phyloP scores from a whole-genome alignment of 1,140 invertebrate species.

The Scaptomyza hsui region DNA sequence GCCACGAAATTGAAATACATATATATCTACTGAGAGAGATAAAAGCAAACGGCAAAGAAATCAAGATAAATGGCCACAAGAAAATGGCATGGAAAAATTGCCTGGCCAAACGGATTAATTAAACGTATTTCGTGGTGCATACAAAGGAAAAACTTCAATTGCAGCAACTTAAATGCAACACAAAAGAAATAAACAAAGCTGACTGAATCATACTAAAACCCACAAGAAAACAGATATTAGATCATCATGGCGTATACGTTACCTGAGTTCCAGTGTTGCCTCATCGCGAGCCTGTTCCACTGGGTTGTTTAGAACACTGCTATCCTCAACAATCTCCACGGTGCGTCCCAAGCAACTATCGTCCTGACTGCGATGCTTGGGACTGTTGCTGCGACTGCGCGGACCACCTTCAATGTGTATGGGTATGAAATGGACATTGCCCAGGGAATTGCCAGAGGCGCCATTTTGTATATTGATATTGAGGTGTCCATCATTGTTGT shows the following conservation, averaged over 20 bases:
- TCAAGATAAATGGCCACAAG: slow-evolving; percentile 64
- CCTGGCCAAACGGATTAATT: slow-evolving; percentile 46
- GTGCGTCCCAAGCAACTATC: slow-evolving; percentile 69
- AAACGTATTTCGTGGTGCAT: slow-evolving; percentile 23
- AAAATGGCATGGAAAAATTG: slow-evolving; percentile 28
- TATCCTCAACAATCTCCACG: slow-evolving; percentile 76
- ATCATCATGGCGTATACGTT: slow-evolving; percentile 57
- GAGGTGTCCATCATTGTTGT: slow-evolving; percentile 51
- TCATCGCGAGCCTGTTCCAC: slow-evolving; percentile 30
- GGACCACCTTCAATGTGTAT: slow-evolving; percentile 73
- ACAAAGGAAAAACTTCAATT: slow-evolving; percentile 36
- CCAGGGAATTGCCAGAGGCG: slow-evolving; percentile 70
- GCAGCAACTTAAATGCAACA: slow-evolving; percentile 19
- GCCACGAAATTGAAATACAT: slow-evolving; percentile 8
- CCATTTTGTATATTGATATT: slow-evolving; percentile 74
- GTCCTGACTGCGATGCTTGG: slow-evolving; percentile 71
- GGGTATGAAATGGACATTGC: slow-evolving; percentile 82
- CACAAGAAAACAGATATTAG: slow-evolving; percentile 28
- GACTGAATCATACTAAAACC: slow-evolving; percentile 3
- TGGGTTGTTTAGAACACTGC: slow-evolving; percentile 54
- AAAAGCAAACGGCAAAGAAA: slow-evolving; percentile 44
- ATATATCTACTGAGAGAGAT: background rate
- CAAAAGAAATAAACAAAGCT: slow-evolving; percentile 27
- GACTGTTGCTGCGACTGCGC: slow-evolving; percentile 65
- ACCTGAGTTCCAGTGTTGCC: slow-evolving; percentile 60